Evolutionary conservation across 2,113 vertebrate genomes (phyloP).

Genomic region (Sphaerodactylus townsendi): DNA sequence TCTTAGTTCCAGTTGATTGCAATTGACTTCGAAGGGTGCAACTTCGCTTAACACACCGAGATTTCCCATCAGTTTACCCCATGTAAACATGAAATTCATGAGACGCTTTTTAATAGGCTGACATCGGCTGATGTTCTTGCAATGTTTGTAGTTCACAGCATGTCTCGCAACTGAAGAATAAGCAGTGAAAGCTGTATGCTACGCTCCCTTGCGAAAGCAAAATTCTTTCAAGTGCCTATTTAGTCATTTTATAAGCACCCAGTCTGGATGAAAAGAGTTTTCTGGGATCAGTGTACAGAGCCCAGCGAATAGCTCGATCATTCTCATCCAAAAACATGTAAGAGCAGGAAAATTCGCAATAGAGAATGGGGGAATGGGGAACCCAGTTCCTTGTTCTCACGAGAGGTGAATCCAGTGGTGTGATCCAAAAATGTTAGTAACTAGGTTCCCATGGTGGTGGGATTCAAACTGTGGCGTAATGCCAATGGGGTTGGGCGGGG

Average conservation of each 20-base stretch:
- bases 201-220: too few species aligned
- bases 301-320: slow-evolving; percentile 19
- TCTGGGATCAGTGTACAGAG: background rate
- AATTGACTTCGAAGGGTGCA: too few species aligned
- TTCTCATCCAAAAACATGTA: background rate
- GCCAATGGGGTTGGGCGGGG: too few species aligned
- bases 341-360: slow-evolving; percentile 4
- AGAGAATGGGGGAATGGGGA: background rate
- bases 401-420: background rate
- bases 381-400: background rate
- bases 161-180: too few species aligned
- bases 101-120: background rate
- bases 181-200: too few species aligned
- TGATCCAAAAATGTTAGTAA: too few species aligned
- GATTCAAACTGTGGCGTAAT: too few species aligned
- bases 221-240: background rate
- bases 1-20: too few species aligned
- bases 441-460: too few species aligned
- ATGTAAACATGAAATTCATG: background rate
- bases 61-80: background rate
- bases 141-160: background rate
- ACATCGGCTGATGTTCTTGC: background rate
- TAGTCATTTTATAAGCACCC: background rate
- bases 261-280: accelerated
- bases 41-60: background rate